A percentile compares a stretch with the other conserved stretches of the same genome.
Conservation (phyloP, 2,113 vertebrate genomes). For the Vulpes vulpes region DNA sequence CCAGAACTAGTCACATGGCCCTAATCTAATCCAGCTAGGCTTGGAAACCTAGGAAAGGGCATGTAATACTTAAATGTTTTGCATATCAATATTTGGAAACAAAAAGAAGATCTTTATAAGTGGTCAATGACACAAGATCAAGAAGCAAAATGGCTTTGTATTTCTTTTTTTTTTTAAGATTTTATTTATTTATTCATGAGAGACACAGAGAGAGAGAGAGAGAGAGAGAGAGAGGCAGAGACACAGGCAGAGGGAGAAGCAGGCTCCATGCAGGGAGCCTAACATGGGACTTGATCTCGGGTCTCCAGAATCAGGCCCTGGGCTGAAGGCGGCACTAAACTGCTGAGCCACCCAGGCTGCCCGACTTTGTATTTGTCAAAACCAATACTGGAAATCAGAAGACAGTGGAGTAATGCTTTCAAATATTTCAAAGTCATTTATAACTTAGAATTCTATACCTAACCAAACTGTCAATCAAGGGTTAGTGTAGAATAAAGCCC, state of each 20-base stretch:
- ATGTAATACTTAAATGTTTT: neutral
- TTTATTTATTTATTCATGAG: too few relatives aligned
- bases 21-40: neutral
- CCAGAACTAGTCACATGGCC: neutral
- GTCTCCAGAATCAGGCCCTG: too few relatives aligned
- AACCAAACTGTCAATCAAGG: neutral
- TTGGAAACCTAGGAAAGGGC: neutral
- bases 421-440: constrained; percentile 8
- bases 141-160: neutral
- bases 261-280: too few relatives aligned
- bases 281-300: too few relatives aligned
- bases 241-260: too few relatives aligned
- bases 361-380: neutral
- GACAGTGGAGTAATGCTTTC: neutral
- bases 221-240: too few relatives aligned
- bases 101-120: neutral
- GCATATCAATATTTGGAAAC: neutral
- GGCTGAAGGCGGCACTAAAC: too few relatives aligned
- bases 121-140: neutral
- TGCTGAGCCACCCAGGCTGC: too few relatives aligned
- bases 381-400: neutral
- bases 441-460: neutral
- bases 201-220: too few relatives aligned
- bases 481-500: neutral
- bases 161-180: neutral